Percentiles rank a stretch among this genome's conserved stretches.
Evolutionary conservation across 2,888 invertebrate species (phyloP).

Genomic region (Esperia sulphurella): DNA sequence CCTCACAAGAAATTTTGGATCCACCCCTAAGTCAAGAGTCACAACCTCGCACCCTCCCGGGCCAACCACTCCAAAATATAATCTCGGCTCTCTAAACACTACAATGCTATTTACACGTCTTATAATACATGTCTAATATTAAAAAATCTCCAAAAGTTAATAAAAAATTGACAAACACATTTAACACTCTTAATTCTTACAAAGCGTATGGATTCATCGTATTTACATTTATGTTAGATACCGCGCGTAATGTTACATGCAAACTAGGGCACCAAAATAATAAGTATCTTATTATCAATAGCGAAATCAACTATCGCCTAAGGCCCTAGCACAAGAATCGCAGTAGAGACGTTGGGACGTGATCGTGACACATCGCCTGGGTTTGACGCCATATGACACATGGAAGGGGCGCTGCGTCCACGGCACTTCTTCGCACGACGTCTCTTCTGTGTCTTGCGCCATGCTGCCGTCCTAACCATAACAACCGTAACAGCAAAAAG

Average conservation of each 20-base stretch:
- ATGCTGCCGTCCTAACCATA: too few species aligned
- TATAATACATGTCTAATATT: slow-evolving; percentile 41
- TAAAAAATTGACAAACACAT: slow-evolving; percentile 76
- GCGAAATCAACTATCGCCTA: slow-evolving; percentile 30
- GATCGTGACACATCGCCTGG: too few species aligned
- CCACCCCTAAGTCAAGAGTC: slow-evolving; percentile 19
- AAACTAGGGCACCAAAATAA: slow-evolving; percentile 65
- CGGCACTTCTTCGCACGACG: too few species aligned
- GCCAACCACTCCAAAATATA: slow-evolving; percentile 41
- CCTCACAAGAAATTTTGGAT: too few species aligned
- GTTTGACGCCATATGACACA: too few species aligned
- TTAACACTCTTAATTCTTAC: slow-evolving; percentile 67
- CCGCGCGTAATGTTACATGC: slow-evolving; percentile 62
- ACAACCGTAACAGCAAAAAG: too few species aligned
- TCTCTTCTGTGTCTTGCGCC: too few species aligned
- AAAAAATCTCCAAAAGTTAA: slow-evolving; percentile 67
- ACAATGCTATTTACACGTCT: slow-evolving; percentile 29
- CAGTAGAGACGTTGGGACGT: background rate
- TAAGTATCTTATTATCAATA: slow-evolving; percentile 58
- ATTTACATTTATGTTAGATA: slow-evolving; percentile 67
- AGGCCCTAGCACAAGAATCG: slow-evolving; percentile 12
- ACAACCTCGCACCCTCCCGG: slow-evolving; percentile 41
- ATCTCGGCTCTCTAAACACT: slow-evolving; percentile 59
- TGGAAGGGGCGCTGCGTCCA: too few species aligned
- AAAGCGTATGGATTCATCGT: slow-evolving; percentile 78